Percentiles rank a stretch among this genome's conserved stretches.
Evolutionary conservation across 2,797 vertebrate species (phyloP).

Genomic region (Helicolenus hilgendorfi): DNA sequence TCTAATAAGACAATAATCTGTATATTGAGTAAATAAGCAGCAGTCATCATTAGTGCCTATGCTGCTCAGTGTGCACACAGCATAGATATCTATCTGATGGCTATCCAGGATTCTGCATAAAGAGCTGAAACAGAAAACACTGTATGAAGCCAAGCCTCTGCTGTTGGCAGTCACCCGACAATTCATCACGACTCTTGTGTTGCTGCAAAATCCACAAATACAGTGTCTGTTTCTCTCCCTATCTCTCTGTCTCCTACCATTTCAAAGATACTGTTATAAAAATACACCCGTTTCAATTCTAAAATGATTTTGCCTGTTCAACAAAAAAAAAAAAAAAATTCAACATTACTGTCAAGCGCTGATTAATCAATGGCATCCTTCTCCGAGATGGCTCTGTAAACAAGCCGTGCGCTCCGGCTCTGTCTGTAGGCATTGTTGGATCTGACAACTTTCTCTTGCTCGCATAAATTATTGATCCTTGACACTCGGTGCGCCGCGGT

Average conservation of each 20-base stretch:
- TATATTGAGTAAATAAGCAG: not conserved
- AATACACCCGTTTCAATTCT: conserved; percentile 29
- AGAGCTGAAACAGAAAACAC: conserved; percentile 40
- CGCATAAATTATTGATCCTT: conserved; percentile 86
- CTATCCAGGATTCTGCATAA: conserved; percentile 32
- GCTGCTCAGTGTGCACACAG: conserved; percentile 14
- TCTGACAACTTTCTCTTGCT: conserved; percentile 80
- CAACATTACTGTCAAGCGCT: conserved; percentile 60
- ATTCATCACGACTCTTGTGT: conserved; percentile 32
- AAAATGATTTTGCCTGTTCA: conserved; percentile 47
- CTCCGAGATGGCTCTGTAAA: conserved; percentile 68
- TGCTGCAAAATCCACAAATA: conserved; percentile 39
- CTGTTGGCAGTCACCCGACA: conserved; percentile 51
- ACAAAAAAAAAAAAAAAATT: not conserved
- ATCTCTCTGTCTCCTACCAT: not conserved
- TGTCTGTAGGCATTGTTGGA: conserved; percentile 72
- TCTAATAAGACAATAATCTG: not conserved
- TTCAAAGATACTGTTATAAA: conserved; percentile 33
- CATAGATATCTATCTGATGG: conserved; percentile 40
- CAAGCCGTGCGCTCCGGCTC: conserved; percentile 48
- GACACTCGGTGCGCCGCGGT: conserved; percentile 46
- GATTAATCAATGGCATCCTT: conserved; percentile 71
- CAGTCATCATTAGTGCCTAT: conserved; percentile 35
- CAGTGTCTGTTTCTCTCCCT: not conserved
- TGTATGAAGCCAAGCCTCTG: conserved; percentile 61